phyloP scores from a whole-genome alignment of 2,888 invertebrate species.

The Nemotelus nigrinus region DNA sequence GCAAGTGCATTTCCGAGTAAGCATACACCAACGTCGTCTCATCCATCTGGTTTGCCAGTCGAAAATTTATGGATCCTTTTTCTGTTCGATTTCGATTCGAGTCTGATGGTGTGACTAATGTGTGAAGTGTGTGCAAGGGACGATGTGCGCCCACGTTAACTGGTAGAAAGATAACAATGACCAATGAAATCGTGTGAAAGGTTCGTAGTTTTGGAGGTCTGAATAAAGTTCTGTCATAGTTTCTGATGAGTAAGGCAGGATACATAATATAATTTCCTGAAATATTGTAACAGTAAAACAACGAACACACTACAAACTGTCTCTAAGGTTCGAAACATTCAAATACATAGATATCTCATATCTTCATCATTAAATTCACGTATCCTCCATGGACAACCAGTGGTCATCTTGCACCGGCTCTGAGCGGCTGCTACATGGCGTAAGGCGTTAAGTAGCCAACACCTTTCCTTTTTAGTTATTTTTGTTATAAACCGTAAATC shows the following conservation, averaged over 20 bases:
- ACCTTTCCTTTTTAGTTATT: conserved; percentile 25
- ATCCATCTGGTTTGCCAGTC: conserved; percentile 27
- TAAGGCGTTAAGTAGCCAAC: conserved; percentile 39
- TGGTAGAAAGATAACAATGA: not conserved
- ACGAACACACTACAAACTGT: too few species aligned
- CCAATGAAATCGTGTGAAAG: conserved; percentile 22
- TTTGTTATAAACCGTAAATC: conserved; percentile 9
- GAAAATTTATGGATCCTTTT: conserved; percentile 26
- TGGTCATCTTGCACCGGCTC: conserved; percentile 18
- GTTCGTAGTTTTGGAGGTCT: not conserved
- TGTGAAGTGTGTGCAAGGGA: conserved; percentile 7
- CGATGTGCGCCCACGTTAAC: not conserved
- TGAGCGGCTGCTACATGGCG: not conserved
- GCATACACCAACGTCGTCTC: not conserved
- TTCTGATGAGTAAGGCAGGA: not conserved
- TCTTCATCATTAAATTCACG: too few species aligned
- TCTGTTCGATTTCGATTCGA: not conserved
- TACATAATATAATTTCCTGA: too few species aligned
- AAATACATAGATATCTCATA: too few species aligned
- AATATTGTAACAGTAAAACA: too few species aligned
- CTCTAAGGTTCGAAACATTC: too few species aligned
- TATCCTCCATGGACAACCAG: not conserved
- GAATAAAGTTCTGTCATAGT: not conserved
- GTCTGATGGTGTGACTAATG: not conserved
- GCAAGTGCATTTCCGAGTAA: conserved; percentile 36